Base-by-base conservation (phyloP, 2,797 vertebrate species). In the Oreortyx pictus region DNA sequence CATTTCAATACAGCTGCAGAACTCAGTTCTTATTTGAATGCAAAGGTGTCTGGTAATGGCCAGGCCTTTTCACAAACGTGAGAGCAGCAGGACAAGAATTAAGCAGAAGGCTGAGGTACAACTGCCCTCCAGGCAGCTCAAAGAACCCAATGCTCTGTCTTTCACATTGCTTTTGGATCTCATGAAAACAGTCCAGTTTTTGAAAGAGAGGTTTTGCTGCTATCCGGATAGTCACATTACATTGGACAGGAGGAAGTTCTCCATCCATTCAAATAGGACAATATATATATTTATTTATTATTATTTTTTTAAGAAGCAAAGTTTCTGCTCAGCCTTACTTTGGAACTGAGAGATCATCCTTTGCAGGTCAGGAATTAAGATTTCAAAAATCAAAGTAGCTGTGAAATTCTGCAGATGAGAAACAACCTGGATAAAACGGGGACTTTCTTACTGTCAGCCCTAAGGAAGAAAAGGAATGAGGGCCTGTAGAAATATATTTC, bases 121-220 rank as follows among this genome's bases (percentile, higher is more conserved):
- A 4, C 47, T 64, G 90, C 27, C 72, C 64, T 86, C 80, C 64
- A 88, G 68, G 31, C 33, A 89, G 71, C 80, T 64, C 64, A 64
- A 64, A 89, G n/a, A 77, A 72, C 39, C 74, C 74, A 84, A 77
- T 22, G 56, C 70, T 94, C 90, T 72, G 56, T 77, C 46, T 84
- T 95, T 96, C 95, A 92, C 94, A 95, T 91, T 95, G 88, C 77
- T 91, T 60, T 91, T 76, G 66, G 61, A 92, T 70, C 77, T 76
- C 76, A 83, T 1, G 3, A 73, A 77, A 89, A 82, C 27, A 84
- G 43, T 95, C 92, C 93, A 94, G 95, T 96, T 96, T 92, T 92
- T 76, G 54, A 86, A 89, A 81, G 54, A 83, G 29, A 88, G 62
- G 61, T 82, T 86, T 77, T 92, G 83, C 85, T 84, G 88, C 91